These are phyloP conservation scores for Sycophila texana DNA, from an alignment of 2,888 invertebrate genomes.

Conservation along the genomic window DNA sequence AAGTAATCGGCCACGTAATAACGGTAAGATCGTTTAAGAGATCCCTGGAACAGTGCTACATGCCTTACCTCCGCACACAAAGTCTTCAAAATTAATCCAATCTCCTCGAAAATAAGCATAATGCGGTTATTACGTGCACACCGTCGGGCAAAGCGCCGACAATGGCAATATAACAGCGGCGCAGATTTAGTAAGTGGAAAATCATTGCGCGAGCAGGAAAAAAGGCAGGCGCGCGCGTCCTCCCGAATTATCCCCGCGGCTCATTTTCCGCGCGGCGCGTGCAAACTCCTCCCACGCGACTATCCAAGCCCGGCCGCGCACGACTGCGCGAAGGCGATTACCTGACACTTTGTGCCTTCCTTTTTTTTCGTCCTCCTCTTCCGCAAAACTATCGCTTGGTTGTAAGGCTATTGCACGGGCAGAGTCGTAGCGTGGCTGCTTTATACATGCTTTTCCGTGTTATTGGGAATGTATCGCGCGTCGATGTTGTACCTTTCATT, in stretches of 20 bases:
- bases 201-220: background rate
- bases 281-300: slow-evolving; percentile 16
- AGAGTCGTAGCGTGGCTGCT: no score
- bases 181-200: slow-evolving; percentile 39
- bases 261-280: slow-evolving; percentile 22
- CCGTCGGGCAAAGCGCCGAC: slow-evolving; percentile 10
- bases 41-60: no score
- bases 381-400: no score
- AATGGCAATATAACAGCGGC: slow-evolving; percentile 40
- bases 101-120: slow-evolving; percentile 1
- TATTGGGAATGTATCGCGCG: no score
- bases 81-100: slow-evolving; percentile 9
- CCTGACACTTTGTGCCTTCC: slow-evolving; percentile 24
- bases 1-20: no score
- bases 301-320: background rate
- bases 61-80: no score
- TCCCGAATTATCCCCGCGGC: slow-evolving; percentile 8
- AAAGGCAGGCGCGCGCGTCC: background rate
- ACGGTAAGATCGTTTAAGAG: no score
- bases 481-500: no score
- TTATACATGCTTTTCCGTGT: no score
- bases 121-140: background rate
- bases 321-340: slow-evolving; percentile 21
- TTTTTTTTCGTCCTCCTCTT: background rate
- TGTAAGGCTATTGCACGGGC: no score